Conservation (phyloP, 1,140 invertebrate genomes). For the Zaprionus camerounensis region DNA sequence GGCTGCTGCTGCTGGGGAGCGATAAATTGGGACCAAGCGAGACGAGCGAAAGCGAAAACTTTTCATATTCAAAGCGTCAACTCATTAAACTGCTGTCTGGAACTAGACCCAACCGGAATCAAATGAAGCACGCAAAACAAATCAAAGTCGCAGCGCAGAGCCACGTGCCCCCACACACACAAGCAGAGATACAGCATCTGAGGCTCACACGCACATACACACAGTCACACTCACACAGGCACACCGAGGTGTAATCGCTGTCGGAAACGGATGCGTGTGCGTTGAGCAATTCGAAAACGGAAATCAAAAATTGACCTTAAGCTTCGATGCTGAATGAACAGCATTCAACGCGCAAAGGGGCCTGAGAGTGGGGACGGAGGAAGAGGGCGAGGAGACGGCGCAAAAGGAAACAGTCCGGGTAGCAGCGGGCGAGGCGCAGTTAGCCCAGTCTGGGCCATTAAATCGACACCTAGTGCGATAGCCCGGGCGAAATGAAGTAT, state of each 20-base stretch:
- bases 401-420: not conserved
- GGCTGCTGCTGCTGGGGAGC: conserved; percentile 14
- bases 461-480: conserved; percentile 73
- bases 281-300: conserved; percentile 77
- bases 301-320: conserved; percentile 83
- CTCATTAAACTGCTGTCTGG: conserved; percentile 74
- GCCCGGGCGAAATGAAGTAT: conserved; percentile 66
- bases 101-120: conserved; percentile 71
- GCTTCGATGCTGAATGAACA: conserved; percentile 36
- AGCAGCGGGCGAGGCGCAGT: conserved; percentile 16
- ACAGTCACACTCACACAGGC: conserved; percentile 15
- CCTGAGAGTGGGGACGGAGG: not conserved
- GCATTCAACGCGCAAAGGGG: not conserved
- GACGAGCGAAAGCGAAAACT: conserved; percentile 55
- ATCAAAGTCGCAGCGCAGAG: conserved; percentile 66
- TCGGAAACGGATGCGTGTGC: conserved; percentile 75
- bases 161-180: not conserved
- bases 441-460: conserved; percentile 67
- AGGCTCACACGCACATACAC: conserved; percentile 25
- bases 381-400: not conserved
- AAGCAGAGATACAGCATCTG: conserved; percentile 24
- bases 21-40: conserved; percentile 56
- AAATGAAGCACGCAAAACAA: conserved; percentile 82
- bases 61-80: conserved; percentile 82
- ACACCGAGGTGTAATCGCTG: conserved; percentile 57